Evolutionary conservation across 1,140 invertebrate genomes (phyloP), one percentile per base, ranked within the genome.

Genomic region (Oppia nitens): DNA sequence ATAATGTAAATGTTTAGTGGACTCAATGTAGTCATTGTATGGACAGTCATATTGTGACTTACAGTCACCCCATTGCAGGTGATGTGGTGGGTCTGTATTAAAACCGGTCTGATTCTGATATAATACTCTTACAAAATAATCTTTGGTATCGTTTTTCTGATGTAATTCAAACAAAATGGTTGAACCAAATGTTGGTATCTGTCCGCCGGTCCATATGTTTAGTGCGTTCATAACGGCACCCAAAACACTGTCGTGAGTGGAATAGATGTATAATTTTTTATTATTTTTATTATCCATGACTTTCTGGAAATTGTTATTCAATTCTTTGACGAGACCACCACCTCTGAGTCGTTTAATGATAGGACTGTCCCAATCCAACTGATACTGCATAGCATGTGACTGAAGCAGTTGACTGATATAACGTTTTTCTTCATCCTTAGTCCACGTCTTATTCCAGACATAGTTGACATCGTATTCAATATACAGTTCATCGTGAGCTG

Each of bases 391-490:
- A 9, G 9, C 1, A 2, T 23, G 11, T 21, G 50, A 48, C 21
- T 2, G 12, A 21, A n/a, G 2, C 24, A 57, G 25, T 23, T 50
- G 17, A 11, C 24, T 2, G 9, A 9, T 1, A 1, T 25, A n/a
- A 21, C 27, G 24, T 21, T 24, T 25, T n/a, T 57, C 45, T 20
- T 26, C n/a, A n/a, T 57, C 56, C 17, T 27, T 17, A 3, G 56
- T 57, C 56, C 56, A 57, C 3, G 27, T 50, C 1, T 25, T 24
- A 51, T 51, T 51, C 56, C 56, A 57, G 40, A 28, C 48, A 28
- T n/a, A 53, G 20, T 27, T 51, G n/a, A 52, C 55, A 21, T 60
- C 57, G 17, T 28, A n/a, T 29, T 60, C 51, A 25, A 62, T 60
- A 2, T 29, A 24, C 2, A 60, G 21, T 27, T n/a, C 47, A 40